phyloP scores from a whole-genome alignment of 2,797 vertebrate species.

The Channallabes apus region DNA sequence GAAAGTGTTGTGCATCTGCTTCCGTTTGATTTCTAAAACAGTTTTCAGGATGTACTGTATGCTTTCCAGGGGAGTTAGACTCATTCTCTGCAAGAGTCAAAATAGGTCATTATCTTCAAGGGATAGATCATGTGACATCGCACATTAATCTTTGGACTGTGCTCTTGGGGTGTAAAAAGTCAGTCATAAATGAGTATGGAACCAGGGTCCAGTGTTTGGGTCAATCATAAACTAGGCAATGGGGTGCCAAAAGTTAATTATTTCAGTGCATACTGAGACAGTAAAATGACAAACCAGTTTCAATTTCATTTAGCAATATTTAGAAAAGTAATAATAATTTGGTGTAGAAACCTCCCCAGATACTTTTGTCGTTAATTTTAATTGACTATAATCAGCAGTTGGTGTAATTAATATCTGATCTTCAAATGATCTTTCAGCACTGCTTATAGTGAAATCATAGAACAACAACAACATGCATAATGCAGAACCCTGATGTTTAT shows the following conservation, averaged over 20 bases:
- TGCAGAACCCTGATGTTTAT: conserved; percentile 61
- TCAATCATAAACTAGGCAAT: conserved; percentile 50
- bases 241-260: conserved; percentile 30
- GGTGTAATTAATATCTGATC: conserved; percentile 23
- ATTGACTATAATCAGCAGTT: neutral
- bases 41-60: conserved; percentile 18
- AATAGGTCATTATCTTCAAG: neutral
- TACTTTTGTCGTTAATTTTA: neutral
- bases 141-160: conserved; percentile 39
- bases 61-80: neutral
- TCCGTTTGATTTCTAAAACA: conserved; percentile 5
- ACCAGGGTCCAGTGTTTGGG: conserved; percentile 34
- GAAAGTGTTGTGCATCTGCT: neutral
- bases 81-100: neutral
- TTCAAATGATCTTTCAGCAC: conserved; percentile 17
- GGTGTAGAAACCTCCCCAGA: neutral
- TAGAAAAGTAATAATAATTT: neutral
- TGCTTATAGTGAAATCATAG: conserved; percentile 26
- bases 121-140: neutral
- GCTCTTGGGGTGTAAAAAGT: conserved; percentile 27
- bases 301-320: conserved; percentile 6
- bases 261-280: conserved; percentile 26
- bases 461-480: conserved; percentile 53
- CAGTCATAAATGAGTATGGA: conserved; percentile 40
- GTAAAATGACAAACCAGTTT: neutral